Conservation (phyloP, 2,888 invertebrate species). For the Chironomus tentans region DNA sequence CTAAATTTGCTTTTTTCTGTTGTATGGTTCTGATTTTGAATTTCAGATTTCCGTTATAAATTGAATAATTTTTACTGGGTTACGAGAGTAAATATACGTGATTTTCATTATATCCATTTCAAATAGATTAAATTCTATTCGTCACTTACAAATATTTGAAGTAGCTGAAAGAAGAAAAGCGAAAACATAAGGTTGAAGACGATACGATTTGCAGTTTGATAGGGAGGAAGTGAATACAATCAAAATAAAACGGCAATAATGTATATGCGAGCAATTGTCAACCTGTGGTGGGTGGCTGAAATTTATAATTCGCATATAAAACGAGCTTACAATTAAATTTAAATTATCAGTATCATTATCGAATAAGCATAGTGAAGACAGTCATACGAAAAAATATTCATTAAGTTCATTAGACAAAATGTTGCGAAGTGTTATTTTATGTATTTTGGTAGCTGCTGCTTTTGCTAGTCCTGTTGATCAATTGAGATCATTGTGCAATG, state of each 20-base stretch:
- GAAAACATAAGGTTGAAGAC: neutral
- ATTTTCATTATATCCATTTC: too few species aligned
- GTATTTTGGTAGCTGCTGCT: constrained; percentile 48
- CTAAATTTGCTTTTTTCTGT: too few species aligned
- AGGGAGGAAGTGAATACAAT: neutral
- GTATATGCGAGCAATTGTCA: too few species aligned
- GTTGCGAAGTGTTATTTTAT: constrained; percentile 36
- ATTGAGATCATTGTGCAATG: constrained; percentile 63
- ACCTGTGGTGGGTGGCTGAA: neutral
- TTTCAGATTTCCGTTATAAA: too few species aligned
- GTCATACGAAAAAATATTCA: neutral
- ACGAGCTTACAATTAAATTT: constrained; percentile 42
- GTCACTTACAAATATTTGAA: neutral
- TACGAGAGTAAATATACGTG: too few species aligned
- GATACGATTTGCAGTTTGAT: neutral
- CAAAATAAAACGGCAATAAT: too few species aligned
- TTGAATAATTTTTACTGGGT: too few species aligned
- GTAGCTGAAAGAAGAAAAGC: neutral
- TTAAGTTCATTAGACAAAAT: neutral
- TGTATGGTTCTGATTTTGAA: too few species aligned
- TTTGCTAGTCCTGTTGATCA: constrained; percentile 59
- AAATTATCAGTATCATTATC: constrained; percentile 41
- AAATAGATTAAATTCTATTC: neutral
- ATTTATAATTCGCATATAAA: constrained; percentile 36
- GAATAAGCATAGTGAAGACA: constrained; percentile 29